Conservation (phyloP, 2,113 vertebrate species). For the Tautogolabrus adspersus region DNA sequence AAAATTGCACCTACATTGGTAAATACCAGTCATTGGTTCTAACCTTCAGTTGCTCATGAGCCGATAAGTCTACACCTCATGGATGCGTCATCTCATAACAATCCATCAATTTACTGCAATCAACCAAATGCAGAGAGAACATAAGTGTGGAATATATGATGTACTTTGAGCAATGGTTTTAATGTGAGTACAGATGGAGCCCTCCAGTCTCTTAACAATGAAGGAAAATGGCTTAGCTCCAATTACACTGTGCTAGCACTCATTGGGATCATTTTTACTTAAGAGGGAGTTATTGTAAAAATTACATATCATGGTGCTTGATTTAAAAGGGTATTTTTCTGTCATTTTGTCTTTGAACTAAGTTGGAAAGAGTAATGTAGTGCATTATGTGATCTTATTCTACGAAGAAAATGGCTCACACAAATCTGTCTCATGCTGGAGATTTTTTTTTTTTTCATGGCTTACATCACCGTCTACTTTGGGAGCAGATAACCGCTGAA, state of each 20-base stretch:
- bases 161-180: not conserved
- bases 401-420: slow-evolving; percentile 14
- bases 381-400: slow-evolving; percentile 26
- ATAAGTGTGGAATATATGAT: not conserved
- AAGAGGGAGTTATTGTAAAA: slow-evolving; percentile 54
- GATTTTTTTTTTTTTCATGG: slow-evolving; percentile 30
- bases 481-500: slow-evolving; percentile 27
- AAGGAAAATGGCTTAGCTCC: slow-evolving; percentile 14
- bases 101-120: slow-evolving; percentile 21
- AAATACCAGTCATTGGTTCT: not conserved
- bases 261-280: slow-evolving; percentile 43
- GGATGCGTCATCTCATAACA: not conserved
- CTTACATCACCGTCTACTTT: slow-evolving; percentile 29
- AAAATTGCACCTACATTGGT: too few relatives aligned
- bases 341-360: slow-evolving; percentile 51
- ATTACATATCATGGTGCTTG: slow-evolving; percentile 45
- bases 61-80: not conserved
- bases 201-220: slow-evolving; percentile 21
- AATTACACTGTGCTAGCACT: slow-evolving; percentile 46
- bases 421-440: slow-evolving; percentile 38
- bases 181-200: slow-evolving; percentile 1
- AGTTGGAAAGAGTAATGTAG: slow-evolving; percentile 42
- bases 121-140: not conserved
- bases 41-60: not conserved
- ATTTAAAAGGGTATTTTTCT: slow-evolving; percentile 47